phyloP scores from a whole-genome alignment of 2,888 invertebrate genomes.

The Steinernema carpocapsae region DNA sequence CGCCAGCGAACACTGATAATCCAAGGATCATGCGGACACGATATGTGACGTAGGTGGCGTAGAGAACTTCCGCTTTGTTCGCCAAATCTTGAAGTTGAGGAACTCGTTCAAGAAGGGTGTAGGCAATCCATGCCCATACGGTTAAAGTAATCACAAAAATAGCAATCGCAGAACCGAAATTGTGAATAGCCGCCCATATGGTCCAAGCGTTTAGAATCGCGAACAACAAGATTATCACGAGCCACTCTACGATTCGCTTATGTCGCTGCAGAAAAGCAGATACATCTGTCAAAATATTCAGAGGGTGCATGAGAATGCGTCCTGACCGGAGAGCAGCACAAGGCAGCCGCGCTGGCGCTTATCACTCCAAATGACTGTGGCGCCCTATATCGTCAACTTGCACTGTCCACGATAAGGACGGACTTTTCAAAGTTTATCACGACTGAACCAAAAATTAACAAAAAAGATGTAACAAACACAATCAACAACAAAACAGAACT shows the following conservation, averaged over 20 bases:
- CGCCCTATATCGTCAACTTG: background rate
- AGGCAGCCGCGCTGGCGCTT: too few species aligned
- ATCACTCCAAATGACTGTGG: too few species aligned
- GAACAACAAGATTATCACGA: background rate
- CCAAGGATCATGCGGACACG: slow-evolving; percentile 7
- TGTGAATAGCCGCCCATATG: slow-evolving; percentile 15
- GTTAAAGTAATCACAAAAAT: background rate
- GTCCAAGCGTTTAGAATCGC: slow-evolving; percentile 14
- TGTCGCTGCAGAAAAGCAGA: too few species aligned
- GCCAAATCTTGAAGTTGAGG: background rate
- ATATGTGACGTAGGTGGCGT: background rate
- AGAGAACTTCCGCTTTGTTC: background rate
- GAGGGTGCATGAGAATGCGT: too few species aligned
- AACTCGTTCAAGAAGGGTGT: background rate
- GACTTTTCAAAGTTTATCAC: background rate
- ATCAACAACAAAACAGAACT: slow-evolving; percentile 1
- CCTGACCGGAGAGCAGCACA: too few species aligned
- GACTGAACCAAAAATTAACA: background rate
- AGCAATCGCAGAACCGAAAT: background rate
- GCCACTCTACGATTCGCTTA: too few species aligned
- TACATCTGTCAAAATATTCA: too few species aligned
- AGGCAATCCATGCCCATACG: background rate
- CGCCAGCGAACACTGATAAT: background rate
- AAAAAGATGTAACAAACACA: slow-evolving; percentile 13
- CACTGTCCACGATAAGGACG: background rate